A percentile compares a stretch with the other conserved stretches of the same genome.
These are phyloP conservation scores for Mormyrus proboscirostris DNA, from an alignment of 2,797 vertebrate genomes.

Conservation along the genomic window DNA sequence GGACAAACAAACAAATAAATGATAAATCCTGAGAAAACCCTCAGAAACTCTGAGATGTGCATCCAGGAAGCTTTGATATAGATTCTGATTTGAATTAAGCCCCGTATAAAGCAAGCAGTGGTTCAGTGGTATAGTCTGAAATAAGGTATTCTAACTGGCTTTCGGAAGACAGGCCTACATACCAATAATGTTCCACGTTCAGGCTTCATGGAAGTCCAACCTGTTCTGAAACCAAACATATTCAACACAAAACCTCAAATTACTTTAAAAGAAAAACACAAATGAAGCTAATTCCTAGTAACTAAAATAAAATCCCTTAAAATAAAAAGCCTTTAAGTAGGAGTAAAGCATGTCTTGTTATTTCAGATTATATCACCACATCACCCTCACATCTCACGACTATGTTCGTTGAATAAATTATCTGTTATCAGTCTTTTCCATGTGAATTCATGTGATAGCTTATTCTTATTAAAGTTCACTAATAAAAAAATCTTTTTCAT, in stretches of 20 bases:
- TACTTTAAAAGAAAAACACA: background rate
- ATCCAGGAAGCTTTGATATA: background rate
- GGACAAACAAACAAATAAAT: background rate
- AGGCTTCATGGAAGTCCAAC: background rate
- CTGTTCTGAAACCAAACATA: background rate
- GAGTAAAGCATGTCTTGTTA: background rate
- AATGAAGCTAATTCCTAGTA: background rate
- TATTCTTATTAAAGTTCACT: slow-evolving; percentile 9
- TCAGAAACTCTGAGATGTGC: background rate
- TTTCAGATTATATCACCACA: slow-evolving; percentile 3
- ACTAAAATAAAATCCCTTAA: background rate
- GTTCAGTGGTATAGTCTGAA: background rate
- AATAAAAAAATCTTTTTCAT: slow-evolving; percentile 13
- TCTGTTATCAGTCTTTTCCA: background rate
- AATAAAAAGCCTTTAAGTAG: background rate
- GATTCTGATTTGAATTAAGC: background rate
- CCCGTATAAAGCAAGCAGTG: background rate
- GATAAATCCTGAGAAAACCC: background rate
- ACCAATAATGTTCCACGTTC: background rate
- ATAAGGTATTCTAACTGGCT: background rate
- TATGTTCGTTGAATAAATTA: background rate
- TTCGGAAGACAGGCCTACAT: background rate
- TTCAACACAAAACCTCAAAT: background rate
- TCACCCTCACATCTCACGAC: background rate
- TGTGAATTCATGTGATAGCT: slow-evolving; percentile 6